Evolutionary conservation across 2,797 vertebrate species (phyloP), one percentile per base, ranked within the genome.

Genomic region (Atherinosoma microstoma): DNA sequence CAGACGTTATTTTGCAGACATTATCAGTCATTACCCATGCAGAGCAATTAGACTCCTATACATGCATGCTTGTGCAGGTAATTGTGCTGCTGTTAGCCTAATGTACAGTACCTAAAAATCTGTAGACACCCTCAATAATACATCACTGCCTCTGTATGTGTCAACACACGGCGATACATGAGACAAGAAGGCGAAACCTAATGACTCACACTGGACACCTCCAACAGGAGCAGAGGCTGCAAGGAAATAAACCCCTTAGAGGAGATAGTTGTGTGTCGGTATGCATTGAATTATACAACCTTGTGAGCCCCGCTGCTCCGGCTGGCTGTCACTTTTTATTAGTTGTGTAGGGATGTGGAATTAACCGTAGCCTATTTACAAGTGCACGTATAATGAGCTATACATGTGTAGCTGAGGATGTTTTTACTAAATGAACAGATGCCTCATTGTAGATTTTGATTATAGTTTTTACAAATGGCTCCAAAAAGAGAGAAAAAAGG

Each of bases 121-220:
- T 60, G 67, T 85, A 77, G 83, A 77, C 70, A 22, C 57, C 34
- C 9, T 94, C 64, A 92, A 93, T 94, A 92, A 94, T 90, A 57
- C 80, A 94, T 91, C 63, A 24, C 20, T 18, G 53, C 20, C 58
- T 75, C 76, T 84, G 73, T 82, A 80, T 53, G 79, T 74, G 86
- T 88, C 87, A 91, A 91, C 85, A 81, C 51, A 68, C 73, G 58
- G 71, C 47, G 88, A 93, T 87, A 92, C 87, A 75, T 40, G 89
- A 92, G 87, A 91, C 79, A 70, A 13, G n/a, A 81, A 81, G 74
- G 75, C 2, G 87, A 92, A 91, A 93, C 86, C 79, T 29, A 76
- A 89, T 82, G 75, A 85, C 82, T 78, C 67, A 58, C 81, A 78
- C 72, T 83, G 88, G 86, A 85, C 88, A 87, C 87, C 84, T 84